These are phyloP conservation scores for Virgularia gustaviana DNA, from an alignment of 92 coral and sea anemone species.

Conservation along the genomic window DNA sequence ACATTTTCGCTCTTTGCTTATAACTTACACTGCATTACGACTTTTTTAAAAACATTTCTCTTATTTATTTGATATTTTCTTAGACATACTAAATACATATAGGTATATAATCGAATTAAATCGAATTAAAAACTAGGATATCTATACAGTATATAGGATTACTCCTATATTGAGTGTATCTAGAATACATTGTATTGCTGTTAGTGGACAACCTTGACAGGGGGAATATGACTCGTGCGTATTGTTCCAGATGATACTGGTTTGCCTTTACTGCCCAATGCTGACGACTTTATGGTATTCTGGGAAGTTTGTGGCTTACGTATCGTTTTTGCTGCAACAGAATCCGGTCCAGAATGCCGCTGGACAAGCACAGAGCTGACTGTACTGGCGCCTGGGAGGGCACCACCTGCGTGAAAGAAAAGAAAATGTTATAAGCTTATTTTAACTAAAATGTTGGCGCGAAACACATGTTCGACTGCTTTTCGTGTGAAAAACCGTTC, in stretches of 20 bases:
- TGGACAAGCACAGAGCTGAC: constrained; percentile 90
- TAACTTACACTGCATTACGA: too few relatives aligned
- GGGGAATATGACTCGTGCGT: constrained; percentile 81
- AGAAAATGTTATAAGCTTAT: neutral
- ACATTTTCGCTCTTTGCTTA: too few relatives aligned
- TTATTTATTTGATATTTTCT: too few relatives aligned
- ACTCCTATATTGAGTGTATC: too few relatives aligned
- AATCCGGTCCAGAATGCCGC: constrained; percentile 67
- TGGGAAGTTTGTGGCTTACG: constrained; percentile 53
- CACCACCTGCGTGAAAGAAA: constrained; percentile 55
- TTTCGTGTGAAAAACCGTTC: neutral
- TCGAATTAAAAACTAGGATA: too few relatives aligned
- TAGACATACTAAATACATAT: too few relatives aligned
- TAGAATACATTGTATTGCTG: too few relatives aligned
- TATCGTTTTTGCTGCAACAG: constrained; percentile 52
- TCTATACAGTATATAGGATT: too few relatives aligned
- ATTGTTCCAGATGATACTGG: constrained; percentile 64
- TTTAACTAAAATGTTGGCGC: neutral
- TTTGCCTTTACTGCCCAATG: constrained; percentile 49
- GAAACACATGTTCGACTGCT: too few relatives aligned
- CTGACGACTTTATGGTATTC: constrained; percentile 54
- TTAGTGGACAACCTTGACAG: constrained; percentile 93
- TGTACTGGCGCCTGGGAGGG: constrained; percentile 76
- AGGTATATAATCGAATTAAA: too few relatives aligned
- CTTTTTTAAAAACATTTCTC: too few relatives aligned